These are phyloP conservation scores for Microchrysa polita DNA, from an alignment of 2,888 invertebrate species.

Conservation along the genomic window DNA sequence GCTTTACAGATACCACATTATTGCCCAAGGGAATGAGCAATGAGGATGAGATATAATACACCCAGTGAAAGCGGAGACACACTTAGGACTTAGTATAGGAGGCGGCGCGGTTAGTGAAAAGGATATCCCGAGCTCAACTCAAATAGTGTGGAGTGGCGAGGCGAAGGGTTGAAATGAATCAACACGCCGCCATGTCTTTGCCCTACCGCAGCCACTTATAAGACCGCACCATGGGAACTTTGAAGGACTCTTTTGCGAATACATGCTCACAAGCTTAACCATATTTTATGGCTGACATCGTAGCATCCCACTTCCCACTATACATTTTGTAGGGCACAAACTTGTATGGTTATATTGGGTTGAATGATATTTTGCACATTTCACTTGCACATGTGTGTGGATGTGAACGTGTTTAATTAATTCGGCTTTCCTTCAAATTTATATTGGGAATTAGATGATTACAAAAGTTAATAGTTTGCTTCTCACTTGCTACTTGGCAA, in stretches of 20 bases:
- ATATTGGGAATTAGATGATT: conserved; percentile 41
- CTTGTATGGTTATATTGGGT: conserved; percentile 6
- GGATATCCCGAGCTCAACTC: neutral
- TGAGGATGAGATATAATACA: neutral
- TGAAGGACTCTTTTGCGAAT: neutral
- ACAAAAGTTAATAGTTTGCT: conserved; percentile 35
- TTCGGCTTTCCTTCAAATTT: conserved; percentile 31
- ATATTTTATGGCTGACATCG: neutral
- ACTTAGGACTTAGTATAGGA: too few species aligned
- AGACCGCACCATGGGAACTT: neutral
- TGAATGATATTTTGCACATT: conserved; percentile 9
- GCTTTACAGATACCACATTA: neutral
- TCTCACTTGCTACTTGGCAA: too few species aligned
- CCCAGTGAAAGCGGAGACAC: neutral
- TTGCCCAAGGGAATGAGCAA: conserved; percentile 2
- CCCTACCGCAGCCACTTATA: neutral
- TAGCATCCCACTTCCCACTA: neutral
- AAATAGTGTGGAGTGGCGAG: neutral
- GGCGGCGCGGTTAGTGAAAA: conserved; percentile 2
- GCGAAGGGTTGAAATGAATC: neutral
- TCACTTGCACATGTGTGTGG: conserved; percentile 13
- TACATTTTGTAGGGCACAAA: neutral
- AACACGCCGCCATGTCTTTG: neutral
- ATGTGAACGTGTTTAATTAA: conserved; percentile 30
- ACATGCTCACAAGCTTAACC: conserved; percentile 1